phyloP scores from a whole-genome alignment of 2,113 vertebrate species.

The Catharus bicknelli region DNA sequence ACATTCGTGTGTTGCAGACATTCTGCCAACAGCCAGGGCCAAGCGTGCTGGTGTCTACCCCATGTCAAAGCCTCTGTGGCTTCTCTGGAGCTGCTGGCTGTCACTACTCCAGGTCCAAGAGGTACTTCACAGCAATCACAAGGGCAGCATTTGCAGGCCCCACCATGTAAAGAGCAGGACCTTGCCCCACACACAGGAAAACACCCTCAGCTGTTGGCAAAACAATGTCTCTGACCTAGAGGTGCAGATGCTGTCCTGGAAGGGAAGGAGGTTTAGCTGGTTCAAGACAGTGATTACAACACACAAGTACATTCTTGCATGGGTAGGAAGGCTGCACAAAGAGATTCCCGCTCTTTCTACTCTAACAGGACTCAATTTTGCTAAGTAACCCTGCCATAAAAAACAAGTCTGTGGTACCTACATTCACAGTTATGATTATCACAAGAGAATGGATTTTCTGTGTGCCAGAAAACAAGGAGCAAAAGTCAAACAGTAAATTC shows the following conservation, averaged over 20 bases:
- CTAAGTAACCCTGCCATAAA: neutral
- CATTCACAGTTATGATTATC: neutral
- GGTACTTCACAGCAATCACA: neutral
- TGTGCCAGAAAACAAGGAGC: neutral
- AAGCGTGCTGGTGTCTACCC: neutral
- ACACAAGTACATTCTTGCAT: neutral
- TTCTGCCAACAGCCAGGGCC: neutral
- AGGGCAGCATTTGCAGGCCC: neutral
- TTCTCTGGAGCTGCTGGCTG: neutral
- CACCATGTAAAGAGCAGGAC: neutral
- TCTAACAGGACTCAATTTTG: neutral
- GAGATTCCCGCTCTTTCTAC: neutral
- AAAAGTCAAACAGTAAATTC: neutral
- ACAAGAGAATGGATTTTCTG: neutral
- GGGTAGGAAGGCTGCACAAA: neutral
- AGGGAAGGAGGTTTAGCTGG: neutral
- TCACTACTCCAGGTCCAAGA: neutral
- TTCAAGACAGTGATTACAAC: neutral
- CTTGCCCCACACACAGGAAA: accelerated
- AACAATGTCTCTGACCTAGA: neutral
- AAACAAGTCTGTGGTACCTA: neutral
- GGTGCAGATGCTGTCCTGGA: neutral
- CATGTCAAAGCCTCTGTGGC: neutral
- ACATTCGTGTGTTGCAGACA: neutral
- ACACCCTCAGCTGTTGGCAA: neutral